Evolutionary conservation across 2,113 vertebrate genomes (phyloP).

Genomic region (Lucifuga dentata): DNA sequence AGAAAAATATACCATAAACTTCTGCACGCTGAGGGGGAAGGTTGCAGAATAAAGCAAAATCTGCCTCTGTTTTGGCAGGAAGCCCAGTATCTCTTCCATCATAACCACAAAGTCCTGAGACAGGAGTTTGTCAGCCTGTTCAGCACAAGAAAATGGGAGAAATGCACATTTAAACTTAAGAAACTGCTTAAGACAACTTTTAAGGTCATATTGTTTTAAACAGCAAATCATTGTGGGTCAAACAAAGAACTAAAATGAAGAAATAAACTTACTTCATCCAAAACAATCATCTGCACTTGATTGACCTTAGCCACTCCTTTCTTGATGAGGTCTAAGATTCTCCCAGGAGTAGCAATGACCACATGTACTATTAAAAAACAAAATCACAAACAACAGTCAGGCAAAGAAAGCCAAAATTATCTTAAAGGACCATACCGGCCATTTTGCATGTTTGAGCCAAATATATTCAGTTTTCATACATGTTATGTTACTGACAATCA

Average conservation of each 20-base stretch:
- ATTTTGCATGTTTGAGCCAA: too few relatives aligned
- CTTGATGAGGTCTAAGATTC: conserved; percentile 99
- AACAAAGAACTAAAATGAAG: background rate
- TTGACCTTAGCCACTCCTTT: conserved; percentile 98
- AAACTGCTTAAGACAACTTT: background rate
- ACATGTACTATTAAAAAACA: conserved; percentile 88
- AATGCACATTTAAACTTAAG: background rate
- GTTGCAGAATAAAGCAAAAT: conserved; percentile 99
- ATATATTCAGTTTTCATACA: too few relatives aligned
- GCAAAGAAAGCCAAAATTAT: background rate
- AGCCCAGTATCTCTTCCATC: conserved; percentile 99
- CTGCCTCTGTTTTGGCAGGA: conserved; percentile 96
- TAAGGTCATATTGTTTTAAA: background rate
- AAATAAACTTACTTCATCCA: conserved; percentile 92
- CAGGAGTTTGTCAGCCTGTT: conserved; percentile 96
- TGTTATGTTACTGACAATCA: too few relatives aligned
- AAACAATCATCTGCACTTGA: conserved; percentile 98
- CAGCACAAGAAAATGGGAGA: background rate
- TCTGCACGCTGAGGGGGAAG: conserved; percentile 98
- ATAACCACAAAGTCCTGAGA: conserved; percentile 99
- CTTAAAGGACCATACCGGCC: too few relatives aligned
- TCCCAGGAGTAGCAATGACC: conserved; percentile 97
- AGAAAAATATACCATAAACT: conserved; percentile 93
- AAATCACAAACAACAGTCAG: background rate
- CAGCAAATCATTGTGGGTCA: background rate